Evolutionary conservation across 2,113 vertebrate species (phyloP), one percentile per base, ranked within the genome.

Genomic region (Symphodus melops): DNA sequence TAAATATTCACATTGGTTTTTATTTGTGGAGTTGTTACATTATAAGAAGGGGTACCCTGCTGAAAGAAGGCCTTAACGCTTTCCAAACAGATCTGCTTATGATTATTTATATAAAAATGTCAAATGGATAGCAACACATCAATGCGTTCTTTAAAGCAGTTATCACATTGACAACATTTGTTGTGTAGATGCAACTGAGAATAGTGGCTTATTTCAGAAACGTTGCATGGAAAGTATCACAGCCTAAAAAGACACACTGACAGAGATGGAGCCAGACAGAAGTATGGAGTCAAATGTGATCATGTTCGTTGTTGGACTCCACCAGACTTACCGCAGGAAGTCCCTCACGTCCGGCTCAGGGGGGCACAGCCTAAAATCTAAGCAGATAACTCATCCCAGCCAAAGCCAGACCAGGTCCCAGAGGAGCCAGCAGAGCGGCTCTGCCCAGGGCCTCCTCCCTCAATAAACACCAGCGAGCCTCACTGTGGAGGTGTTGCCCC

Each of bases 301-400:
- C 23, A 33, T 42, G 23, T 54, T 48, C 56, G 39, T 54, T 74
- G 60, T 69, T 46, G 37, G 65, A 75, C 49, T 72, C 46, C 41
- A 46, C 25, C 1, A 20, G 17, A 64, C 84, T 65, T 56, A 46
- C 72, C 42, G 74, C 69, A 92, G 94, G 94, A 94, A 93, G 87
- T 93, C 92, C 85, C 93, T 67, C 28, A 21, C 46, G 60, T 95
- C 94, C 92, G 90, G 86, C 55, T 59, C 59, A 16, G 2, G 82
- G 75, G 84, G 91, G 83, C 83, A 85, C 82, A 67, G 88, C 88
- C 87, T 83, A 44, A 82, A 85, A 79, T 78, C 44, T 57, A 56
- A 64, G 20, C 73, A 82, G 83, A 93, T 91, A 91, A 91, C 54
- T 53, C 8, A 57, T 53, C 74, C 61, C 36, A 49, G 33, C 17